Base-by-base conservation (phyloP, 1,140 invertebrate genomes). In the Ladona fulva region DNA sequence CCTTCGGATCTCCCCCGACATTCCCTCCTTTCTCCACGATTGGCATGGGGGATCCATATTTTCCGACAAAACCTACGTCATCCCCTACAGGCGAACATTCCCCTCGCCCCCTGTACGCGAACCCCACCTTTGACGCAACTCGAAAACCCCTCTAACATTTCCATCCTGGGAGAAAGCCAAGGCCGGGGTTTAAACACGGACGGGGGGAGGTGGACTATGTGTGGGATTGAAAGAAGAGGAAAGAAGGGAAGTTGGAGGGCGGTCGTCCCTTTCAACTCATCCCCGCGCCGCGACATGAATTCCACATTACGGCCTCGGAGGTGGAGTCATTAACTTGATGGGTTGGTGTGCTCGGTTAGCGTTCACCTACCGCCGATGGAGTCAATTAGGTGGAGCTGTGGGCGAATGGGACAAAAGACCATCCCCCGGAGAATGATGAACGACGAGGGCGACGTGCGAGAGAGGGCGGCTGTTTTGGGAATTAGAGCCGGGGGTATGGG, bases 271-370 rank as follows among this genome's bases (percentile, higher is more conserved):
- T n/a, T 52, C 44, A 10, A 19, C 44, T 52, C 44, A 11, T 52
- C 44, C 44, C 44, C 44, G n/a, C n/a, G 14, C 12, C 44, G 1
- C 52, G 52, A 66, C 52, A 66, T 66, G 52, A 66, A 66, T 66
- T 66, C 52, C 52, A 22, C 52, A 66, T 66, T 66, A 66, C 52
- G 52, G 44, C 44, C 19, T 52, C 10, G 44, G 44, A 52, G 44
- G 44, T 52, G 44, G 52, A 66, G 52, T 66, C 52, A 66, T 66
- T 66, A 66, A 66, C 52, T 66, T 66, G 52, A 66, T 66, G 52
- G 52, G 52, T 19, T 12, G 52, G 52, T 66, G 52, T 3, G 52
- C 52, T 66, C 52, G 52, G 52, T 66, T 66, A 66, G 52, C 52
- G 52, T 66, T 66, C 52, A 66, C 52, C 52, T 66, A 66, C 52